Conservation (phyloP, 2,888 invertebrate species). For the Ryuthela nishihirai region DNA sequence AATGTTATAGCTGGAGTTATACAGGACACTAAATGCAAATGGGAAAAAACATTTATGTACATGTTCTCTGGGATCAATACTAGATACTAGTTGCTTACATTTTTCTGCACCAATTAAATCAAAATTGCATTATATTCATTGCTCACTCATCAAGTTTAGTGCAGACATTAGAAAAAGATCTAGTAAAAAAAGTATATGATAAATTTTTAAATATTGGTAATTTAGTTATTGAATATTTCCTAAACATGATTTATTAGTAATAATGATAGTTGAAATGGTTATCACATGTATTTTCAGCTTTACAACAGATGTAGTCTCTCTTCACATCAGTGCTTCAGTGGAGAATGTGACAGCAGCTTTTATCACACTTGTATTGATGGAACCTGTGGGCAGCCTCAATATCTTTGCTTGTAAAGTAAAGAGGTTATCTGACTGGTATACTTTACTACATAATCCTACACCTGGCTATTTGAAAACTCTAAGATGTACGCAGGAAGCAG, state of each 20-base stretch:
- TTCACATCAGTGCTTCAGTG: conserved; percentile 76
- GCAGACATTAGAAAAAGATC: too few species aligned
- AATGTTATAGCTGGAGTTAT: too few species aligned
- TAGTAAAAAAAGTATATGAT: not conserved
- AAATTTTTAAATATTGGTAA: not conserved
- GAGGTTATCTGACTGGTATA: conserved; percentile 93
- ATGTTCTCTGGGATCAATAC: too few species aligned
- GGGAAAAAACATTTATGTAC: too few species aligned
- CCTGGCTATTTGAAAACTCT: conserved; percentile 83
- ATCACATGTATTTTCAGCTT: conserved; percentile 59
- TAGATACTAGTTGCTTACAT: too few species aligned
- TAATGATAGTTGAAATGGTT: conserved; percentile 1
- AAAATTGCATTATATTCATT: too few species aligned
- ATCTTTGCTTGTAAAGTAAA: conserved; percentile 74
- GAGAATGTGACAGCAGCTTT: conserved; percentile 75
- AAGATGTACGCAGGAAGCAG: conserved; percentile 96
- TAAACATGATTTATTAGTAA: conserved; percentile 2
- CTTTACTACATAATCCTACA: conserved; percentile 86
- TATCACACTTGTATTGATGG: conserved; percentile 71
- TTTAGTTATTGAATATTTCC: not conserved
- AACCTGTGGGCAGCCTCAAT: conserved; percentile 72
- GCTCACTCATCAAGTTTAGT: too few species aligned
- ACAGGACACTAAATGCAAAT: too few species aligned
- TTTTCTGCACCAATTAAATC: too few species aligned
- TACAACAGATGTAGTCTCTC: conserved; percentile 66